Conservation (phyloP, 2,797 vertebrate species). For the Phoebastria nigripes region DNA sequence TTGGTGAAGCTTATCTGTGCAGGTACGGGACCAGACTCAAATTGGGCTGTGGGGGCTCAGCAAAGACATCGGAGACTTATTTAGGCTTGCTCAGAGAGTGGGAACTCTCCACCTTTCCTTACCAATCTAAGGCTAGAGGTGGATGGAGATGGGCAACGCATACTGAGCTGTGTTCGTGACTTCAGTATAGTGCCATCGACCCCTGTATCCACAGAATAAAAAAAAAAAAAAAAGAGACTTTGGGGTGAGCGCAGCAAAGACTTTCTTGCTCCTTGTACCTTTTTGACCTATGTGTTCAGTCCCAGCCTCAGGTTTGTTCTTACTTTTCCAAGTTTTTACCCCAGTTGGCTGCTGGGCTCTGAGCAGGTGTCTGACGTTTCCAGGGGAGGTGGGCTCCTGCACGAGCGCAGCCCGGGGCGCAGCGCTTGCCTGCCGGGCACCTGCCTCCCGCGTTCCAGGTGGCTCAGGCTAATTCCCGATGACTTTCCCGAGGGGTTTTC, state of each 20-base stretch:
- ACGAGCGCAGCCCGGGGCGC: accelerated
- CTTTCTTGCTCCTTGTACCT: background rate
- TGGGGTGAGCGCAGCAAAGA: background rate
- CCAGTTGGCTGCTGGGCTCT: background rate
- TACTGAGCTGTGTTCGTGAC: background rate
- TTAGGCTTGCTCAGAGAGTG: background rate
- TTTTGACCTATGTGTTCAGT: background rate
- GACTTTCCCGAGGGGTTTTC: background rate
- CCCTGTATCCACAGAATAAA: background rate
- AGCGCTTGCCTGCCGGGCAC: background rate
- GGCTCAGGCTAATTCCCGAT: background rate
- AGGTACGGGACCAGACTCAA: accelerated
- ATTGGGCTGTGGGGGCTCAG: accelerated
- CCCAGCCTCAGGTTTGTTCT: background rate
- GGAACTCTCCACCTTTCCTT: background rate
- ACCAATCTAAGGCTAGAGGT: background rate
- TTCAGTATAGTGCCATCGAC: too few relatives aligned
- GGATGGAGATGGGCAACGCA: background rate
- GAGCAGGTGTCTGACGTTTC: accelerated
- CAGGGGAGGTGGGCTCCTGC: background rate
- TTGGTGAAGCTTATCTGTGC: background rate
- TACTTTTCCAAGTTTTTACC: background rate
- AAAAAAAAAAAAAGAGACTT: too few relatives aligned
- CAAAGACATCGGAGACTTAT: background rate
- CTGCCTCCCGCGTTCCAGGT: background rate